Evolutionary conservation across 2,797 vertebrate genomes (phyloP), one percentile per base, ranked within the genome.

Genomic region (Cirrhinus molitorella): DNA sequence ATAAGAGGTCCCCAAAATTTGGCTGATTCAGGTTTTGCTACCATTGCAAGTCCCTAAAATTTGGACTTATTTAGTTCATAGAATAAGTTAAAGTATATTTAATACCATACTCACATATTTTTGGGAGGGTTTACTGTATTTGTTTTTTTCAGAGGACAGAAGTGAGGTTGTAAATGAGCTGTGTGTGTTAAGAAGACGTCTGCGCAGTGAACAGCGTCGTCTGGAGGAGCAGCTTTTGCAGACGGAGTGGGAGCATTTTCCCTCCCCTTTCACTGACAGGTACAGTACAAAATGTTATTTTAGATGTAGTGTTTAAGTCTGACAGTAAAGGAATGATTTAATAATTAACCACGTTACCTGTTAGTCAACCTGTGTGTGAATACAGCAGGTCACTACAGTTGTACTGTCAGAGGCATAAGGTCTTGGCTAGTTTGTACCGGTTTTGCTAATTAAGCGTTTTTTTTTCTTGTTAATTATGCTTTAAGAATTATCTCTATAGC

Each of bases 151-250:
- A 98, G 98, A 96, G 85, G 95, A 96, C 83, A 96, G 92, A 80
- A 94, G 86, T 16, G 95, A 94, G 37, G 94, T 98, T 75, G 96
- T 97, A 87, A 96, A 89, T 49, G 96, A 96, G 88, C 92, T 98
- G 81, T 96, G 97, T 4, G 96, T 94, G 31, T 88, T 98, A 92
- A 95, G 96, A 81, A 96, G 94, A 65, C 96, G 96, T 87, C 96
- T 98, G 51, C 94, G 93, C 34, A 96, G 92, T 0, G 96, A 97
- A 87, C 96, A 97, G 83, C 94, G 93, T 37, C 94, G 95, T 1
- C 91, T 98, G 67, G 96, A 97, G 86, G 93, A 92, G 11, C 93
- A 90, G 78, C 88, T 97, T 71, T 88, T 95, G 72, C 91, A 94
- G 31, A 79, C 88, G 1, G 91, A 94, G 71, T 91, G 90, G 88